Conservation (phyloP, 2,888 invertebrate species). For the Tinea pellionella region DNA sequence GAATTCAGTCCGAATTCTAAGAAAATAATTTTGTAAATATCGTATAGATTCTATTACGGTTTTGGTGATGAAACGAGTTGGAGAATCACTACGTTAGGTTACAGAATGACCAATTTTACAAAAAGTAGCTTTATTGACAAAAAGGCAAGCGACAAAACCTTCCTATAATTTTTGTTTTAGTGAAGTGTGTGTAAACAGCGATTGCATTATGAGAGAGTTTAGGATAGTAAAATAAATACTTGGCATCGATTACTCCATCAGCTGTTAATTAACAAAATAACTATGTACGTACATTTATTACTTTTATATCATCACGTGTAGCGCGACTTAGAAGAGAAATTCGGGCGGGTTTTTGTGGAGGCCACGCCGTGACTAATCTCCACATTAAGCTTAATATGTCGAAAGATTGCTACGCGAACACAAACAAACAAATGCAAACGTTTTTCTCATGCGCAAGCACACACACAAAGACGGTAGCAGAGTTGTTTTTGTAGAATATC, state of each 20-base stretch:
- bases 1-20: background rate
- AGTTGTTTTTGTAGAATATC: slow-evolving; percentile 62
- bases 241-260: background rate
- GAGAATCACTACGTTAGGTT: too few relatives aligned
- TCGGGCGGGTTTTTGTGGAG: slow-evolving; percentile 31
- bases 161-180: too few relatives aligned
- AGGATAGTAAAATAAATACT: too few relatives aligned
- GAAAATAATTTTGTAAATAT: too few relatives aligned
- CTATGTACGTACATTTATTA: background rate
- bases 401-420: slow-evolving; percentile 38
- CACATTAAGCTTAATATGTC: slow-evolving; percentile 50
- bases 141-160: too few relatives aligned
- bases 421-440: slow-evolving; percentile 27
- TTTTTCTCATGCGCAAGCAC: slow-evolving; percentile 15
- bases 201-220: too few relatives aligned
- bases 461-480: slow-evolving; percentile 19
- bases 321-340: slow-evolving; percentile 19
- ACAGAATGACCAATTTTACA: too few relatives aligned
- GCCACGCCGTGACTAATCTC: slow-evolving; percentile 48
- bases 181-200: too few relatives aligned
- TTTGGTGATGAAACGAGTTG: too few relatives aligned
- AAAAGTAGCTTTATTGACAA: too few relatives aligned
- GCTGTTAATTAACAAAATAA: background rate
- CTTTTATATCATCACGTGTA: slow-evolving; percentile 2
- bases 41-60: too few relatives aligned